Evolutionary conservation across 2,113 vertebrate species (phyloP).

Genomic region (Rhinolophus ferrumequinum): DNA sequence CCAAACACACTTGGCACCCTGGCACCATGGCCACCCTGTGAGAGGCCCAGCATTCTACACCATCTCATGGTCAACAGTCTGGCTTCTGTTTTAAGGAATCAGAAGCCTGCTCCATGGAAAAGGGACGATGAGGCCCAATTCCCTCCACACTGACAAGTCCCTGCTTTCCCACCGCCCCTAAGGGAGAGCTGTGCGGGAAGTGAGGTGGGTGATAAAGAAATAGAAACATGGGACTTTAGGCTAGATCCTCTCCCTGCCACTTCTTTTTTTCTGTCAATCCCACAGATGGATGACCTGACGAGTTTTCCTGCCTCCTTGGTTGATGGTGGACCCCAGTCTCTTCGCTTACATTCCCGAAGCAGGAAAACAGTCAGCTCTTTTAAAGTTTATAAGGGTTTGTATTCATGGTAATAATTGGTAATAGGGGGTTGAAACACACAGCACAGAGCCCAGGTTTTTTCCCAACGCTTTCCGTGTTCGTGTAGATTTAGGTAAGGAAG

Average conservation of each 20-base stretch:
- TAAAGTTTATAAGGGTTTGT: background rate
- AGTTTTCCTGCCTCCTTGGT: background rate
- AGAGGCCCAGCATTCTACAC: background rate
- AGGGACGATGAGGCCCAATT: background rate
- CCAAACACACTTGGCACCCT: background rate
- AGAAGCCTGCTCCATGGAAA: background rate
- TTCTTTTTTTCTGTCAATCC: background rate
- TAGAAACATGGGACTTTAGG: background rate
- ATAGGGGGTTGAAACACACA: background rate
- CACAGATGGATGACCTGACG: background rate
- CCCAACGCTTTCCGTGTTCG: background rate
- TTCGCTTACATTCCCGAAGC: background rate
- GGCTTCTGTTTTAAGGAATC: background rate
- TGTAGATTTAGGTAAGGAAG: background rate
- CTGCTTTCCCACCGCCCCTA: background rate
- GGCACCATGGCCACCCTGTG: fast-evolving
- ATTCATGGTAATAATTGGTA: background rate
- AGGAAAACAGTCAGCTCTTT: background rate
- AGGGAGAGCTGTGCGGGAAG: background rate
- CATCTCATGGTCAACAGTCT: too few relatives aligned
- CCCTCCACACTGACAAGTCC: background rate
- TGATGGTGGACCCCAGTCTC: background rate
- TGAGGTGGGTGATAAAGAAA: background rate
- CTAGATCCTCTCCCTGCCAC: background rate
- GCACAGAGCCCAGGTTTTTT: background rate